Percentiles rank a stretch among this genome's conserved stretches.
Evolutionary conservation across 1,140 invertebrate genomes (phyloP).

Genomic region (Caenorhabditis remanei): DNA sequence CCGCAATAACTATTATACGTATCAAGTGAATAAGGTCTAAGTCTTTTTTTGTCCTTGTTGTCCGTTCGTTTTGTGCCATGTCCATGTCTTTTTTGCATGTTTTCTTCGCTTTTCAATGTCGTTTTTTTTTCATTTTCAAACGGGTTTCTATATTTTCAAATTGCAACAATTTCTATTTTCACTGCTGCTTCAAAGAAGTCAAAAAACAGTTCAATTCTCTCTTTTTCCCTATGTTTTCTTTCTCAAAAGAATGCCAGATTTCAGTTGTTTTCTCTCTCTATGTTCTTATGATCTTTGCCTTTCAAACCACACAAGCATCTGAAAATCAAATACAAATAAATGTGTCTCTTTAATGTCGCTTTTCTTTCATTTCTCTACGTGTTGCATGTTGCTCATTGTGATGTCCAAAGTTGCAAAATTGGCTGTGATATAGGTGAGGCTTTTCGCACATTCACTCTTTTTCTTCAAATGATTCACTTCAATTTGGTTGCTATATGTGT

Average conservation of each 20-base stretch:
- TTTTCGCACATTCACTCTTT: neutral
- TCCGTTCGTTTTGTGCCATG: constrained; percentile 38
- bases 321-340: constrained; percentile 51
- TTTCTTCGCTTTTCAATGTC: constrained; percentile 40
- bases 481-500: constrained; percentile 23
- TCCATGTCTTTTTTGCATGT: constrained; percentile 57
- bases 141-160: constrained; percentile 50
- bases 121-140: constrained; percentile 20
- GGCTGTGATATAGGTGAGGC: constrained; percentile 45
- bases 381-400: constrained; percentile 47
- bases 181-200: constrained; percentile 54
- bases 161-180: neutral
- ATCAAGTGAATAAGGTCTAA: constrained; percentile 49
- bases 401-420: neutral
- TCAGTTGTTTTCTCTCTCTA: constrained; percentile 58
- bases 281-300: constrained; percentile 53
- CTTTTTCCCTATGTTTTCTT: constrained; percentile 38
- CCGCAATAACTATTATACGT: constrained; percentile 39
- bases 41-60: neutral
- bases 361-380: constrained; percentile 1
- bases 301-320: constrained; percentile 51
- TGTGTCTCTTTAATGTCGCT: constrained; percentile 42
- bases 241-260: constrained; percentile 58
- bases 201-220: constrained; percentile 1
- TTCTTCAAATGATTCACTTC: neutral